phyloP scores from a whole-genome alignment of 1,140 invertebrate species.

The Chionoecetes opilio region DNA sequence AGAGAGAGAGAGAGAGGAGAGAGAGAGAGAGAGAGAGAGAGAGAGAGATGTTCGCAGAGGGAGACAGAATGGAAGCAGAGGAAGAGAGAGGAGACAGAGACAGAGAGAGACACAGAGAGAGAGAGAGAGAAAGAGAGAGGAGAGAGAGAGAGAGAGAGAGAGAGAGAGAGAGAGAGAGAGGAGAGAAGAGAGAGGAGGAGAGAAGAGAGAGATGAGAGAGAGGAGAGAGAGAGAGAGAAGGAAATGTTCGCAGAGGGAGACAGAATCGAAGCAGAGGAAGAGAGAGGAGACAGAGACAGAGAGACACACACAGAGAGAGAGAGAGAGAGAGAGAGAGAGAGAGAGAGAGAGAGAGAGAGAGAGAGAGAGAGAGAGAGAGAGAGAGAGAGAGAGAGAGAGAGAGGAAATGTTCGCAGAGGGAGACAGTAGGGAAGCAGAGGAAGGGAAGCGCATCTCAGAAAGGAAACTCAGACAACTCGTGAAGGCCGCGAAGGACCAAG shows the following conservation, averaged over 20 bases:
- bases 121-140: background rate
- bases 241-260: background rate
- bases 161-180: conserved; percentile 1
- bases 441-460: background rate
- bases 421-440: background rate
- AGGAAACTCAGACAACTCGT: no score
- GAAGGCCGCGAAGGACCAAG: background rate
- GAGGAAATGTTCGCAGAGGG: no score
- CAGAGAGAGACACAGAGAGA: conserved; percentile 36
- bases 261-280: no score
- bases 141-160: conserved; percentile 41
- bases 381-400: background rate
- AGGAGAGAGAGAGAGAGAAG: background rate
- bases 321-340: background rate
- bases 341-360: conserved; percentile 5
- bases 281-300: conserved; percentile 4
- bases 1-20: background rate
- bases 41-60: background rate
- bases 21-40: background rate
- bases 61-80: no score
- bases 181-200: background rate
- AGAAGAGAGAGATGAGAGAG: no score
- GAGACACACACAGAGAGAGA: background rate
- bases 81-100: background rate
- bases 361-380: conserved; percentile 41